phyloP scores from a whole-genome alignment of 2,113 vertebrate genomes.

The Miniopterus natalensis region DNA sequence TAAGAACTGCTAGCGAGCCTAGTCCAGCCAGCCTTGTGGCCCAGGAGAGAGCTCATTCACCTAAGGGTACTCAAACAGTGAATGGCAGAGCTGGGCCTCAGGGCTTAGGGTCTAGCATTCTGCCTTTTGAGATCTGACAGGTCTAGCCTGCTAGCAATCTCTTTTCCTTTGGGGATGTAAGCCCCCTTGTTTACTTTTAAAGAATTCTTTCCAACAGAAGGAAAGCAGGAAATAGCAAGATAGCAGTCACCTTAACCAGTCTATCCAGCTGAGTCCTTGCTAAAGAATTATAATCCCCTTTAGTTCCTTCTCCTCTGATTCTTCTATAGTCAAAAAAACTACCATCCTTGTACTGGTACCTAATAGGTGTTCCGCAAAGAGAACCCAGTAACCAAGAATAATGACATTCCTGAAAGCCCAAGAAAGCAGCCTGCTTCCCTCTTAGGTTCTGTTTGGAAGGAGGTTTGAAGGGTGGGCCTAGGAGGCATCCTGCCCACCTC shows the following conservation, averaged over 20 bases:
- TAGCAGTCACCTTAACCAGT: not conserved
- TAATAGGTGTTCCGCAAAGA: not conserved
- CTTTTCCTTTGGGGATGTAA: not conserved
- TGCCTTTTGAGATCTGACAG: not conserved
- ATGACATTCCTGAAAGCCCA: not conserved
- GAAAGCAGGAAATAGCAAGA: not conserved
- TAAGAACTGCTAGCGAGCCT: not conserved
- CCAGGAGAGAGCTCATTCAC: not conserved
- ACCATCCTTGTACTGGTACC: not conserved
- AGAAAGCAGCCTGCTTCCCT: not conserved
- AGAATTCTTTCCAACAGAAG: constrained; percentile 29
- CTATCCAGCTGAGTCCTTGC: not conserved
- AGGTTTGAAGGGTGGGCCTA: not conserved
- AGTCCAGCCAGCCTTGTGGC: not conserved
- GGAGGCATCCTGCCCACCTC: too few relatives aligned
- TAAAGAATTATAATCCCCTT: not conserved
- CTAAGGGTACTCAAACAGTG: too few relatives aligned
- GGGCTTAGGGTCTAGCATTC: not conserved
- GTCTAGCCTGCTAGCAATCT: not conserved
- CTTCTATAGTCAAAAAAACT: not conserved
- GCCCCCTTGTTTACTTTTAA: not conserved
- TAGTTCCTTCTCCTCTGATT: not conserved
- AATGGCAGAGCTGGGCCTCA: not conserved
- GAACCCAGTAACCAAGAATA: not conserved
- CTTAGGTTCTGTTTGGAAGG: not conserved